Evolutionary conservation across 2,888 invertebrate genomes (phyloP), one percentile per base, ranked within the genome.

Genomic region (Tortricodes alternella): DNA sequence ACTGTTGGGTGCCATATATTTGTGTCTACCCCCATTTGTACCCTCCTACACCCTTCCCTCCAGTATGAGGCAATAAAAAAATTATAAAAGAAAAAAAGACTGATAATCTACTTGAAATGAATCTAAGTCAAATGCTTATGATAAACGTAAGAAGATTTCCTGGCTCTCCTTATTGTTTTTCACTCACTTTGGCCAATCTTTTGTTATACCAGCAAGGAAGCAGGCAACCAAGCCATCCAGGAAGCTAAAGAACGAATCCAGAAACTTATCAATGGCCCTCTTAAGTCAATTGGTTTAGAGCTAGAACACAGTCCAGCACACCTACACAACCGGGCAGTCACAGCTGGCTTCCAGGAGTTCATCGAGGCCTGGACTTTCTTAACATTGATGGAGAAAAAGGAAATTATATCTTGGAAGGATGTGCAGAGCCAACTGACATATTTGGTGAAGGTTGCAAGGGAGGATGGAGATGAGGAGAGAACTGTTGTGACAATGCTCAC

Each of bases 331-430:
- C 68, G 81, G 18, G 89, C 89, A 0, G 78, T 89, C 1, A 86
- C 89, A 2, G 83, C 83, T 18, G 91, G 89, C 2, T 82, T 90
- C 53, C 96, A 98, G 76, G 98, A 98, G 82, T 97, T 95, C 68
- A 92, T 97, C 50, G 98, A 98, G 84, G 98, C 98, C 0, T 88
- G 94, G 43, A 94, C 96, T 3, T 95, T 97, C 64, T 94, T 93
- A 71, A 93, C 95, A 53, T 94, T 94, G 66, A 83, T 96, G 63
- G 91, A 92, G 59, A 84, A 85, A 9, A 92, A 91, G 46, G 79
- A 74, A 7, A 88, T 97, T 4, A 92, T 94, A 2, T 84, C 92
- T 51, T 94, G 94, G 89, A 68, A 83, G 0, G 88, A 92, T 43
- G 75, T 95, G 3, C 91, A 93, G 58, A 79, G 91, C 2, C 85